Conservation (phyloP, 1,140 invertebrate species). For the Brachionus calyciflorus region DNA sequence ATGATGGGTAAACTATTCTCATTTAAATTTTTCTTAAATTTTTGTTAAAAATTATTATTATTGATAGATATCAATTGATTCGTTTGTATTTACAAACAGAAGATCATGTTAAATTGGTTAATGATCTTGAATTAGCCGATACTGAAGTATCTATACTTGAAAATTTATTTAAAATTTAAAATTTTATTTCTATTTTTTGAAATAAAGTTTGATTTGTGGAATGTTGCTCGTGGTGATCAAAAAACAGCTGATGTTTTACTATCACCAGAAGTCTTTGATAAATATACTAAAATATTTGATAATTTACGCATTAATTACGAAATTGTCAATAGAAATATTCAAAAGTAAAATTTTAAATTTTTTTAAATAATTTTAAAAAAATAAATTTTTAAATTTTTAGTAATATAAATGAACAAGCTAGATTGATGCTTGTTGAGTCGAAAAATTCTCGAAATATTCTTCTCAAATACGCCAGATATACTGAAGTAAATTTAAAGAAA, state of each 20-base stretch:
- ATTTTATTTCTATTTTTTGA: not conserved
- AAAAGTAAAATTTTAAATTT: slow-evolving; percentile 15
- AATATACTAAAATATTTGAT: slow-evolving; percentile 25
- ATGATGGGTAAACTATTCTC: no score
- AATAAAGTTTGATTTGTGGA: slow-evolving; percentile 35
- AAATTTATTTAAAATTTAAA: not conserved
- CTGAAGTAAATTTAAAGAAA: not conserved
- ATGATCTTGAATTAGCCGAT: not conserved
- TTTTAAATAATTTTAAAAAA: not conserved
- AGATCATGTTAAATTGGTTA: not conserved
- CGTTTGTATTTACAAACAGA: not conserved
- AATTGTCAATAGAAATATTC: slow-evolving; percentile 26
- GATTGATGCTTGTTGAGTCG: not conserved
- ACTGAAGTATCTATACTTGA: not conserved
- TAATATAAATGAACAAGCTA: slow-evolving; percentile 30
- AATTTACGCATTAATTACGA: not conserved
- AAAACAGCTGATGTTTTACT: slow-evolving; percentile 7
- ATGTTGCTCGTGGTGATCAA: not conserved
- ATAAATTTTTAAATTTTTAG: not conserved
- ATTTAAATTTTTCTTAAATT: no score
- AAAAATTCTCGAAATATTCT: slow-evolving; percentile 20
- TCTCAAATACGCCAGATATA: slow-evolving; percentile 41
- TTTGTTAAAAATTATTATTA: no score
- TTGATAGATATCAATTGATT: not conserved
- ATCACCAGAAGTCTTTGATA: not conserved